Percentiles rank a stretch among this genome's conserved stretches.
phyloP scores from a whole-genome alignment of 2,888 invertebrate species.

The Tricholauxania praeusta region DNA sequence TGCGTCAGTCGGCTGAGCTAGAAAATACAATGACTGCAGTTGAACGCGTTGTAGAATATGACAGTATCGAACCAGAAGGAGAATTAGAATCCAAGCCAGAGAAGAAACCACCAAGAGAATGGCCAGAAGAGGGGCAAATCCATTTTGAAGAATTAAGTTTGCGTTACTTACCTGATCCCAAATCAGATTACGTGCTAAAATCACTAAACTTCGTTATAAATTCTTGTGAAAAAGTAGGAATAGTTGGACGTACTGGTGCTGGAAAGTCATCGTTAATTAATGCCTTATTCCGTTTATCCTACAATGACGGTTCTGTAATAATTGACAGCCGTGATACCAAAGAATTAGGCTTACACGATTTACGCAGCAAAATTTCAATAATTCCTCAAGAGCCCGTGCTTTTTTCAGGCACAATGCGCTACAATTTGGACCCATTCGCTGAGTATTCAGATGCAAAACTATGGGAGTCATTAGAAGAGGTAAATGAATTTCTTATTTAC shows the following conservation, averaged over 20 bases:
- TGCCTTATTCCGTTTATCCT: conserved; percentile 83
- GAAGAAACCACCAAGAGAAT: conserved; percentile 76
- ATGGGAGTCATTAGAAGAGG: conserved; percentile 87
- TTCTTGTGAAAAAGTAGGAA: conserved; percentile 77
- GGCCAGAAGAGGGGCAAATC: conserved; percentile 80
- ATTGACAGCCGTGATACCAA: conserved; percentile 84
- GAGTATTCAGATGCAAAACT: conserved; percentile 82
- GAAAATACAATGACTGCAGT: conserved; percentile 93
- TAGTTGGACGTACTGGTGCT: conserved; percentile 80
- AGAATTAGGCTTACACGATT: conserved; percentile 78
- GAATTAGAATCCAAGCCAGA: conserved; percentile 75
- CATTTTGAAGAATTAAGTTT: conserved; percentile 78
- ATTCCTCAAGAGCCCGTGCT: conserved; percentile 88
- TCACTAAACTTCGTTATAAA: conserved; percentile 75
- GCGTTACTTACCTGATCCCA: conserved; percentile 74
- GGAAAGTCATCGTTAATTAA: conserved; percentile 79
- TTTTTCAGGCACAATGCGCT: conserved; percentile 88
- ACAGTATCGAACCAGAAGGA: conserved; percentile 67
- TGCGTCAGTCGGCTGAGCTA: conserved; percentile 91
- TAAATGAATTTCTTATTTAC: conserved; percentile 71
- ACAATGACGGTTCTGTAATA: conserved; percentile 80
- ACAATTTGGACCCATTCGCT: conserved; percentile 91
- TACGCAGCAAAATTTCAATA: conserved; percentile 83
- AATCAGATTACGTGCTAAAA: conserved; percentile 80
- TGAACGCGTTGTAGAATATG: conserved; percentile 82